Evolutionary conservation across 2,888 invertebrate species (phyloP).

Genomic region (Plutella xylostella): DNA sequence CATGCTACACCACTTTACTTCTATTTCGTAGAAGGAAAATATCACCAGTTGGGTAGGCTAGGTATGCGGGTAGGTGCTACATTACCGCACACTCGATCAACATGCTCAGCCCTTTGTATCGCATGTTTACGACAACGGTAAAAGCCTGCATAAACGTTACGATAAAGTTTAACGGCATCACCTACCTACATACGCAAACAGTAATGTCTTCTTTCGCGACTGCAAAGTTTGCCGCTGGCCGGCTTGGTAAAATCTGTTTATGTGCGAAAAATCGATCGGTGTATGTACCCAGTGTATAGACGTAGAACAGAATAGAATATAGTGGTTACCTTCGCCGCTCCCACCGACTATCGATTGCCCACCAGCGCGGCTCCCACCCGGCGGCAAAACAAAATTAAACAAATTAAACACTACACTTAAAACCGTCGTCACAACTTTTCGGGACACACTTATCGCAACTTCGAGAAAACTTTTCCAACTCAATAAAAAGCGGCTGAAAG

Average conservation of each 20-base stretch:
- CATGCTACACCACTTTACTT: no score
- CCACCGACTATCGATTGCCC: conserved; percentile 58
- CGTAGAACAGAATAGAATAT: background rate
- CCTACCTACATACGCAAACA: background rate
- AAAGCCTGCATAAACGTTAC: background rate
- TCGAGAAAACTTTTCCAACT: conserved; percentile 34
- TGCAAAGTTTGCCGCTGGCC: no score
- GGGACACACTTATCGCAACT: conserved; percentile 14
- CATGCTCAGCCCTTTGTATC: background rate
- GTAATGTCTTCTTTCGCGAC: no score
- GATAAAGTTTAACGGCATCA: background rate
- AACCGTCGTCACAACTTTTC: conserved; percentile 26
- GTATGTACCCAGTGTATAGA: background rate
- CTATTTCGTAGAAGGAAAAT: no score
- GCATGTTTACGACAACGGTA: background rate
- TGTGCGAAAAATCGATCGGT: background rate
- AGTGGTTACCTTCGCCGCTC: conserved; percentile 54
- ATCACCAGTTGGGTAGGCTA: no score
- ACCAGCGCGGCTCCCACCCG: conserved; percentile 52
- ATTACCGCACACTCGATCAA: no score
- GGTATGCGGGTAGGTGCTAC: no score
- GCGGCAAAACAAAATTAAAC: conserved; percentile 50
- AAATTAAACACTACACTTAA: conserved; percentile 44
- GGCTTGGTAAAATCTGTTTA: no score
- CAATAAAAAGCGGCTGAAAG: conserved; percentile 22